Base-by-base conservation (phyloP, 2,888 invertebrate genomes). In the Mimumesa dahlbomi region DNA sequence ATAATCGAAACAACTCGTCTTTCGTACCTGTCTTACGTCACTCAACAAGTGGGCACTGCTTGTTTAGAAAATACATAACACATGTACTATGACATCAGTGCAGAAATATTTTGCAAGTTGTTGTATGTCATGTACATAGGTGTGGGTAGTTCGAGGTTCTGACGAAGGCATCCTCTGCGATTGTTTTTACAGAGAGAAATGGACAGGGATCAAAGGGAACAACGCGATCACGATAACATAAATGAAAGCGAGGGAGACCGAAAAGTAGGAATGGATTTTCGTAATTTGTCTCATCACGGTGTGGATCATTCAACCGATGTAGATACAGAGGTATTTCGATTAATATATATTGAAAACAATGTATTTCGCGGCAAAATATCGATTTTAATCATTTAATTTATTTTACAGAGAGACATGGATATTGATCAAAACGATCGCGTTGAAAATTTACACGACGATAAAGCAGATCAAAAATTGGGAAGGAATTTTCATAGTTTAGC, bases 171-270 rank as follows among this genome's bases (percentile, higher is more conserved):
- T 14, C 16, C 16, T 43, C 31, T 11, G 46, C 18, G 9, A 19
- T 68, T 66, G 11, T 49, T 72, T 56, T 72, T 71, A 1, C 54
- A 86, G 85, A 78, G 58, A 81, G 84, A 83, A 73, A 88, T 88
- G 88, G 88, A 88, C 59, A 86, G 86, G 67, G 85, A 87, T 62
- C 81, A 76, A 46, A 82, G 83, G 67, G 84, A 85, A 57, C 82
- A 84, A 50, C 83, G 77, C 54, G 82, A 85, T 63, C 84, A 82
- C 68, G 86, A 86, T 40, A 83, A 78, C 77, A 62, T 74, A 54
- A 82, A 79, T 72, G 84, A 83, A 52, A 85, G 77, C 68, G 87
- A 87, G 34, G 79, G 72, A 43, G 84, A 85, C 40, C 79, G 74
- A 49, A 82, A 82, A 73, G 58, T 82, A 54, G 84, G 79, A 76